A percentile compares a stretch with the other conserved stretches of the same genome.
Evolutionary conservation across 2,888 invertebrate species (phyloP).

Genomic region (Deilephila porcellus): DNA sequence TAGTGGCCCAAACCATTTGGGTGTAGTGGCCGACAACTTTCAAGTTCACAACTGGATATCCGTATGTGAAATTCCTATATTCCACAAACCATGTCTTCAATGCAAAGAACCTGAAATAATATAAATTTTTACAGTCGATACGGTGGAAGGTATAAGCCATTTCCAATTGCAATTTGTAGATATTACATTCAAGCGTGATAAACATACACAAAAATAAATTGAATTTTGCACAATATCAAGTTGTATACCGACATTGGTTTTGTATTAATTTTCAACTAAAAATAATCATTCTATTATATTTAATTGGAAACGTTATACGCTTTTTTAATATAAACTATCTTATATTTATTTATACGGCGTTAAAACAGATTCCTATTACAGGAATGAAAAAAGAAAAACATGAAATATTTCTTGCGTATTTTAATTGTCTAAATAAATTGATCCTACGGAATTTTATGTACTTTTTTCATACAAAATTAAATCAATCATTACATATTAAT

Average conservation of each 20-base stretch:
- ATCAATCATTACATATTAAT: no score
- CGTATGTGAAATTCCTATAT: conserved; percentile 89
- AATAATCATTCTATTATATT: no score
- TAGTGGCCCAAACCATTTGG: conserved; percentile 92
- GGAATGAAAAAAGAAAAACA: no score
- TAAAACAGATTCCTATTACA: no score
- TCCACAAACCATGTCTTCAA: conserved; percentile 92
- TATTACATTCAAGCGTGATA: background rate
- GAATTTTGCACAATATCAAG: background rate
- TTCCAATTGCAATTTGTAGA: background rate
- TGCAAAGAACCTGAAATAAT: conserved; percentile 88
- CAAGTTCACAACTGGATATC: conserved; percentile 84
- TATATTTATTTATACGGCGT: background rate
- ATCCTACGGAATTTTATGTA: no score
- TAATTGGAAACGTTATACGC: background rate
- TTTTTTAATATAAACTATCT: no score
- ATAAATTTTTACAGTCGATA: background rate
- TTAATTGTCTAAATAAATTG: no score
- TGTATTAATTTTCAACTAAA: no score
- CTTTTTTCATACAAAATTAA: no score
- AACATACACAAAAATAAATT: background rate
- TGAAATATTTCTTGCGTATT: no score
- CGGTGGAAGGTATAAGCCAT: background rate
- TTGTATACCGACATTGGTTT: background rate
- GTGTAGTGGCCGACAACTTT: conserved; percentile 91